These are phyloP conservation scores for Drosophila seguyi DNA, from an alignment of 1,140 invertebrate species.

Conservation along the genomic window DNA sequence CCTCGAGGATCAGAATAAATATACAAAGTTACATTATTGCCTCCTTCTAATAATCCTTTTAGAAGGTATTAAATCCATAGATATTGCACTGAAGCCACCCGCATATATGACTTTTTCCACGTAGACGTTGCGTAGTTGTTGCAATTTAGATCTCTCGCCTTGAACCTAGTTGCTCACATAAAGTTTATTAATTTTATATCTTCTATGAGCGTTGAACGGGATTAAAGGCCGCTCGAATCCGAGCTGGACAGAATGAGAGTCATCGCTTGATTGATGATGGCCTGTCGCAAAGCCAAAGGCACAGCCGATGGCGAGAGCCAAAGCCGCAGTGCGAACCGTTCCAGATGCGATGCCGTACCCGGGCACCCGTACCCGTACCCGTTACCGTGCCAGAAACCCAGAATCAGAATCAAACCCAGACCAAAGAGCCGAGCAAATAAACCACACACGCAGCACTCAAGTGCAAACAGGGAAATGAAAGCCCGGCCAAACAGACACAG, in stretches of 20 bases:
- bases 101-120: constrained; percentile 30
- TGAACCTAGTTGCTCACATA: constrained; percentile 76
- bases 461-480: constrained; percentile 69
- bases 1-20: too few relatives aligned
- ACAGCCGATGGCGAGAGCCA: constrained; percentile 20
- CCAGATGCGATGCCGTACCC: constrained; percentile 46
- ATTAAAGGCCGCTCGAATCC: constrained; percentile 20
- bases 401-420: constrained; percentile 30
- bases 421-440: constrained; percentile 66
- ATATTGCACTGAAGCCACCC: neutral
- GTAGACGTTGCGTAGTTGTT: constrained; percentile 75
- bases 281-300: constrained; percentile 31
- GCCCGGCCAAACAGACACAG: constrained; percentile 19
- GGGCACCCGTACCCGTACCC: constrained; percentile 9
- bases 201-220: constrained; percentile 77
- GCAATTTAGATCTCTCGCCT: constrained; percentile 66
- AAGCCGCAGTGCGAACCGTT: constrained; percentile 46
- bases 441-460: constrained; percentile 65
- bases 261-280: constrained; percentile 59
- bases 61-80: neutral
- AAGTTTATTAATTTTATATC: constrained; percentile 81
- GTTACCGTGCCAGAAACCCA: constrained; percentile 38
- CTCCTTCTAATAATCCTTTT: too few relatives aligned
- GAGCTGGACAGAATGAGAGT: constrained; percentile 30
- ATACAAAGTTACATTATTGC: neutral